These are phyloP conservation scores for Pseudocheirus occidentalis DNA, from an alignment of 2,797 vertebrate genomes.

Conservation along the genomic window DNA sequence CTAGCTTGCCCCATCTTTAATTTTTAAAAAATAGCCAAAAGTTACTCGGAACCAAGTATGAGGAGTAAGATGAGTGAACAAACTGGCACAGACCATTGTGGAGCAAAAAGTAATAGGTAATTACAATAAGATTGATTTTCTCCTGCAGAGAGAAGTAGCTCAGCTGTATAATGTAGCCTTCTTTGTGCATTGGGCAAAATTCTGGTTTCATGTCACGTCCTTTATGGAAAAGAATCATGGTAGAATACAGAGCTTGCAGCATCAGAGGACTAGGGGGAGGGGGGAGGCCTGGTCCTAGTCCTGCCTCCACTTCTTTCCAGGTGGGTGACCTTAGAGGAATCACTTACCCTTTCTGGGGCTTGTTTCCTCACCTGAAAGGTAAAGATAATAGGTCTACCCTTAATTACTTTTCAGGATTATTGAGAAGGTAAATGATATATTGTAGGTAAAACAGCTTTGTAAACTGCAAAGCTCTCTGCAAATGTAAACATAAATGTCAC, in stretches of 20 bases:
- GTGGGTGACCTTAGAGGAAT: not conserved
- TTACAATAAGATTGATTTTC: not conserved
- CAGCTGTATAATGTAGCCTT: not conserved
- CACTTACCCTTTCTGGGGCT: not conserved
- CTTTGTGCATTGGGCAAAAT: not conserved
- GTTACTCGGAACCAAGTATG: not conserved
- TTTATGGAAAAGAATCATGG: not conserved
- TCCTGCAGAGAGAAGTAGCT: not conserved
- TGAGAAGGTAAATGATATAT: not conserved
- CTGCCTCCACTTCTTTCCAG: not conserved
- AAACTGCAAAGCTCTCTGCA: not conserved
- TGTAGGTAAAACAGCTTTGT: not conserved
- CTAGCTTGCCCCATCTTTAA: no score
- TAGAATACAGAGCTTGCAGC: not conserved
- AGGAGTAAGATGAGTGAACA: not conserved
- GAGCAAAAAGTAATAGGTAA: not conserved
- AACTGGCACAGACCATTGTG: not conserved
- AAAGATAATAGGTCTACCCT: not conserved
- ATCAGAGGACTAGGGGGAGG: not conserved
- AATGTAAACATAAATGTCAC: not conserved
- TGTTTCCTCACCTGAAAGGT: not conserved
- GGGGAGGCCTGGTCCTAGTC: not conserved
- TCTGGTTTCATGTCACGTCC: not conserved
- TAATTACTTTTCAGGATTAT: not conserved
- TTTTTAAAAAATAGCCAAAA: not conserved